Evolutionary conservation across 2,888 invertebrate species (phyloP).

Genomic region (Polyploca ridens): DNA sequence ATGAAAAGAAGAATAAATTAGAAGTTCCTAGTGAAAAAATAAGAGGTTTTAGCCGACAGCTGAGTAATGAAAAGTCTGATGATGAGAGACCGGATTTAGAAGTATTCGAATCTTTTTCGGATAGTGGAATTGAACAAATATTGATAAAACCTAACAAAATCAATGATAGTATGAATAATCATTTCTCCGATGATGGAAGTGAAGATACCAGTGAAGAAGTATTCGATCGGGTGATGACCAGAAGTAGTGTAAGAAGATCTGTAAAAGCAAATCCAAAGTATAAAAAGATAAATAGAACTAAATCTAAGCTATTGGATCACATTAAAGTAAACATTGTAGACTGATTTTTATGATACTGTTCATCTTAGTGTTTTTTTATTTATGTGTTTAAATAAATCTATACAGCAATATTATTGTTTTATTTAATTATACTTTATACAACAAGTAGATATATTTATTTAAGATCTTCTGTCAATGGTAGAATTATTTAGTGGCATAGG

Average conservation of each 20-base stretch:
- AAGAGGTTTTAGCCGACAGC: slow-evolving; percentile 56
- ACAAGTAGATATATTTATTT: too few species aligned
- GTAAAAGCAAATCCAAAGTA: slow-evolving; percentile 81
- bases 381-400: slow-evolving; percentile 14
- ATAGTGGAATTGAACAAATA: slow-evolving; percentile 60
- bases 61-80: slow-evolving; percentile 67
- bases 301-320: slow-evolving; percentile 77
- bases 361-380: slow-evolving; percentile 22
- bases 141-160: slow-evolving; percentile 68
- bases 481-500: too few species aligned
- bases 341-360: slow-evolving; percentile 35
- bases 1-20: slow-evolving; percentile 67
- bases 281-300: slow-evolving; percentile 76
- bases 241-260: slow-evolving; percentile 74
- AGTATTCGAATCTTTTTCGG: slow-evolving; percentile 60
- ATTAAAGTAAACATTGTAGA: slow-evolving; percentile 76
- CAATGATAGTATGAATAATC: slow-evolving; percentile 80
- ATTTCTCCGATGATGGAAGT: slow-evolving; percentile 79
- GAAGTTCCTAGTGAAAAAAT: slow-evolving; percentile 61
- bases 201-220: slow-evolving; percentile 81
- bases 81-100: slow-evolving; percentile 52
- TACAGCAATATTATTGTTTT: too few species aligned
- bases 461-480: too few species aligned
- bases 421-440: too few species aligned
- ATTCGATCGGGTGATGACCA: slow-evolving; percentile 77